Base-by-base conservation (phyloP, 2,113 vertebrate genomes). In the Arothron firmamentum region DNA sequence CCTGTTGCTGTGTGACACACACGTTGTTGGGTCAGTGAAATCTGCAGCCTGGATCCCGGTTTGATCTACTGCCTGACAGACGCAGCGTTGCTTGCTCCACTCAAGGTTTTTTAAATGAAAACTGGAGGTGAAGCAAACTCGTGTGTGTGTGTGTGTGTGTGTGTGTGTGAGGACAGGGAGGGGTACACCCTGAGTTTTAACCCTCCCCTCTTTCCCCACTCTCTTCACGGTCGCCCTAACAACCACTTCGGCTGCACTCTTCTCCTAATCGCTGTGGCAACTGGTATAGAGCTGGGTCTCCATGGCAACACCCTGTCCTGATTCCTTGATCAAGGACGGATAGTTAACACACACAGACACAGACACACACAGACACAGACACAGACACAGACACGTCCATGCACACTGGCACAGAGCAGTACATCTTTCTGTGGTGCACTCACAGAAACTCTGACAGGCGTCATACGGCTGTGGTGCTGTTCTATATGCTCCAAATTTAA, bases 191-290 rank as follows among this genome's bases (percentile, higher is more conserved):
- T 15, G 58, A 43, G 59, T 79, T 63, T 76, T 83, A 46, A 70
- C 74, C 57, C 68, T 65, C 67, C 62, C 19, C 20, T 62, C 56
- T 70, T 76, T 56, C 83, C 75, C 79, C 76, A 13, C 79, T 74
- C 66, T 63, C 72, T 68, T 47, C 64, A 20, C 53, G 20, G 84
- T 88, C 77, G 62, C 82, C 81, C 75, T 90, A 88, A 85, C 87
- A 90, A 88, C 86, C 83, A 60, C 80, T 84, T 77, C 74, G 67
- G 77, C 77, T 87, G 81, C 15, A 79, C 81, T 85, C 78, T 63
- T 45, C 67, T 60, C 72, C 82, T 80, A 82, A 86, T 90, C 81
- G 75, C 86, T 84, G 81, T 88, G 88, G 88, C 83, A 88, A 90
- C 88, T 79, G 80, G 84, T 77, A 85, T 64, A 57, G 78, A 87